These are phyloP conservation scores for Nipponia nippon DNA, from an alignment of 2,113 vertebrate species.

Conservation along the genomic window DNA sequence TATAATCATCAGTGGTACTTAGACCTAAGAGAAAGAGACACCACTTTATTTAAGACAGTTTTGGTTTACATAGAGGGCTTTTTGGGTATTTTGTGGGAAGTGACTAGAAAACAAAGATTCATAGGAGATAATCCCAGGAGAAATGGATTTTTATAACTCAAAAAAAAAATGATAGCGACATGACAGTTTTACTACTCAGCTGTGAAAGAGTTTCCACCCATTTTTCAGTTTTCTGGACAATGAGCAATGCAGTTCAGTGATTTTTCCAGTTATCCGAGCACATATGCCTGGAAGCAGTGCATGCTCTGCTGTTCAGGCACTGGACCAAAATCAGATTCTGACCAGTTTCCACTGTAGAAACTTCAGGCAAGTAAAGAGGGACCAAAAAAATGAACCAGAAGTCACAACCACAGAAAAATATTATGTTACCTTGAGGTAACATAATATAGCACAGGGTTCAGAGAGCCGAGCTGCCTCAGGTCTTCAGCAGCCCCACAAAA, in stretches of 20 bases:
- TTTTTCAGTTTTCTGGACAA: constrained; percentile 25
- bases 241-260: background rate
- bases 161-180: background rate
- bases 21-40: background rate
- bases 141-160: background rate
- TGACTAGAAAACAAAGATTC: background rate
- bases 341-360: background rate
- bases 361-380: background rate
- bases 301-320: background rate
- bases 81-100: background rate
- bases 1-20: background rate
- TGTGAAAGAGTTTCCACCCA: background rate
- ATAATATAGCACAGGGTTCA: background rate
- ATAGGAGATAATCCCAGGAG: background rate
- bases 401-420: background rate
- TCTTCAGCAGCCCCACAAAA: background rate
- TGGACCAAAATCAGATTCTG: background rate
- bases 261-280: background rate
- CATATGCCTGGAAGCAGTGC: background rate
- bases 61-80: background rate
- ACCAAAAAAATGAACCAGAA: background rate
- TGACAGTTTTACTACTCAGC: background rate
- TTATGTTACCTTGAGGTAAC: background rate
- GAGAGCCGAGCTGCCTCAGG: background rate
- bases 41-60: background rate